These are phyloP conservation scores for Hyalella azteca DNA, from an alignment of 2,888 invertebrate species.

Conservation along the genomic window DNA sequence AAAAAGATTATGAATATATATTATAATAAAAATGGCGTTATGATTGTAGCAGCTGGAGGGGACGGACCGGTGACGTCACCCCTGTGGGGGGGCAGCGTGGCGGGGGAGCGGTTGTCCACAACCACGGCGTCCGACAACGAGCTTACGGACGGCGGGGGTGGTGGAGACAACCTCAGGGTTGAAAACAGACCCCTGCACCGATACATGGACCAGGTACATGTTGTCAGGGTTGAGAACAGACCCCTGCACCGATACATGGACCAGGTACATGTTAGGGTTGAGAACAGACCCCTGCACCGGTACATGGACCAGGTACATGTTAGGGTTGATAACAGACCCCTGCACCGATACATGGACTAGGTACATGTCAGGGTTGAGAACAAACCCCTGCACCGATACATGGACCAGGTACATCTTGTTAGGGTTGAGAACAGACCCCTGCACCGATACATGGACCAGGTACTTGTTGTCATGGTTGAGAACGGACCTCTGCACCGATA, in stretches of 20 bases:
- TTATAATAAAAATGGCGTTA: no score
- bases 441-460: slow-evolving; percentile 53
- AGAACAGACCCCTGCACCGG: slow-evolving; percentile 49
- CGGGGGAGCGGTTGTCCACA: slow-evolving; percentile 58
- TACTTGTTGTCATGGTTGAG: background rate
- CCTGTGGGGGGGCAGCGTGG: slow-evolving; percentile 36
- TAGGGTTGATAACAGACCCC: slow-evolving; percentile 50
- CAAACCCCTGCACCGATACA: slow-evolving; percentile 49
- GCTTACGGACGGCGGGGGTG: slow-evolving; percentile 53
- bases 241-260: slow-evolving; percentile 53
- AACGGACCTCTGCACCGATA: background rate
- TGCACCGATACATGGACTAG: slow-evolving; percentile 54
- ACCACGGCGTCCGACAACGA: slow-evolving; percentile 60
- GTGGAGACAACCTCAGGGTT: slow-evolving; percentile 52
- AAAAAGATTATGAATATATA: no score
- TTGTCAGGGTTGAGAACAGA: slow-evolving; percentile 50
- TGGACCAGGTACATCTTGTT: slow-evolving; percentile 49
- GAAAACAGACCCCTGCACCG: slow-evolving; percentile 51
- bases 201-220: slow-evolving; percentile 55
- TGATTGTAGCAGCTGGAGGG: background rate
- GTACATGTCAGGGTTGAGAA: slow-evolving; percentile 48
- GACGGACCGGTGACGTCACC: slow-evolving; percentile 50
- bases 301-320: slow-evolving; percentile 55
- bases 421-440: slow-evolving; percentile 52
- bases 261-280: slow-evolving; percentile 55